These are phyloP conservation scores for Papilio xuthus DNA, from an alignment of 1,140 invertebrate species.

Conservation along the genomic window DNA sequence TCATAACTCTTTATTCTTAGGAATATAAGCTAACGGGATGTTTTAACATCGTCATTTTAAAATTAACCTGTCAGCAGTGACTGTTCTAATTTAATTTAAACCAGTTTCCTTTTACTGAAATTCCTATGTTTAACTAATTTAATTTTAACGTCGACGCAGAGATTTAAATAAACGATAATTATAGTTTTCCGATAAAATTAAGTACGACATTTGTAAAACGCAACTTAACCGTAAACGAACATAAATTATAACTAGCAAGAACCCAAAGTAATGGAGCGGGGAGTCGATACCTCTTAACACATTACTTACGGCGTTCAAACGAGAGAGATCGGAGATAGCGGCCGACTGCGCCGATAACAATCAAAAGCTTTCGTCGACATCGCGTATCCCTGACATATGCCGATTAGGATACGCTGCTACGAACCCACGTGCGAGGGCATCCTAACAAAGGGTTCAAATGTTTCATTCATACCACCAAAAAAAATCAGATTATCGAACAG, in stretches of 20 bases:
- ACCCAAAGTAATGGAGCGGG: slow-evolving; percentile 10
- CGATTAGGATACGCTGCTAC: slow-evolving; percentile 65
- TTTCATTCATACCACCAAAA: slow-evolving; percentile 48
- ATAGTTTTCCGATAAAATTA: slow-evolving; percentile 1
- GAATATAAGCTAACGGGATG: neutral
- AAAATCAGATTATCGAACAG: neutral
- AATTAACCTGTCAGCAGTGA: neutral
- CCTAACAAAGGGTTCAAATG: slow-evolving; percentile 67
- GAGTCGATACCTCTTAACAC: slow-evolving; percentile 9
- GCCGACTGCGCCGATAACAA: slow-evolving; percentile 50
- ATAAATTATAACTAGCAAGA: neutral
- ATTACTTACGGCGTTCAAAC: slow-evolving; percentile 33
- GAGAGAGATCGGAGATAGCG: slow-evolving; percentile 18
- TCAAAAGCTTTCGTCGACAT: slow-evolving; percentile 53
- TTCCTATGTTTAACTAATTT: neutral
- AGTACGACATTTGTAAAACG: slow-evolving; percentile 10
- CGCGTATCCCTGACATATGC: slow-evolving; percentile 49
- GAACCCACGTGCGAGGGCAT: slow-evolving; percentile 69
- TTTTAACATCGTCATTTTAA: neutral
- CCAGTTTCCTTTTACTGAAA: neutral
- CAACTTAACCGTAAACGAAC: slow-evolving; percentile 6
- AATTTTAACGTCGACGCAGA: neutral
- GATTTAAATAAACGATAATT: neutral
- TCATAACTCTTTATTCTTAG: slow-evolving; percentile 25
- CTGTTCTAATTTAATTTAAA: neutral